Base-by-base conservation (phyloP, 2,888 invertebrate genomes). In the Ormyrus pomaceus region DNA sequence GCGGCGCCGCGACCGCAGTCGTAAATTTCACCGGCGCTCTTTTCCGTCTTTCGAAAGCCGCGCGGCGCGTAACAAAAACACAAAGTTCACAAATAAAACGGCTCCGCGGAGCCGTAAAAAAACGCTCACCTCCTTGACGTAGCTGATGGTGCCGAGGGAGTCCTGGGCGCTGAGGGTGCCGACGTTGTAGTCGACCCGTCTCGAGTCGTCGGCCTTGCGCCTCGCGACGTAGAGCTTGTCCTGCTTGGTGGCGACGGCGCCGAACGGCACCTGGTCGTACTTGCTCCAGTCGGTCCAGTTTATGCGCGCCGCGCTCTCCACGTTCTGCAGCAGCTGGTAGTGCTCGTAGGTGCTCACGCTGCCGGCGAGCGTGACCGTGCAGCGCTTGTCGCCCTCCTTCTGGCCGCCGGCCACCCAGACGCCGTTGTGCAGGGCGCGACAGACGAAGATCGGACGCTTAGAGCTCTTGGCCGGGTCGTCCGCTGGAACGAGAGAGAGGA, bases 261-360 rank as follows among this genome's bases (percentile, higher is more conserved):
- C 96, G 79, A 92, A 92, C 0, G 95, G 95, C 80, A 93, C 92
- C 10, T 91, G 89, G 1, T 92, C 92, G 87, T 94, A 96, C 89
- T 94, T 95, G 83, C 93, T 92, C 95, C 96, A 96, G n/a, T 92
- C 91, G 62, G 93, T 92, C 97, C 97, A 97, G 82, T 93, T 93
- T 62, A 96, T 92, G 77, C 95, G 92, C 0, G 95, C 95, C 79
- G 96, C 94, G 83, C 94, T 94, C 85, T 96, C 96, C 82, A 94
- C 93, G 89, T 96, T 96, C 88, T 95, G 93, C 70, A 96, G 92
- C 48, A 96, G 93, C 88, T 96, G 95, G 89, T 95, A 95, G 73
- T 89, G 89, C 56, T 92, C 89, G 87, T 93, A 93, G 76, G 92
- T 91, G 85, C 93, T 92, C 50, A 92, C 93, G 84, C 91, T 93